Evolutionary conservation across 2,113 vertebrate genomes (phyloP), one percentile per base, ranked within the genome.

Genomic region (Corydoras sp.): DNA sequence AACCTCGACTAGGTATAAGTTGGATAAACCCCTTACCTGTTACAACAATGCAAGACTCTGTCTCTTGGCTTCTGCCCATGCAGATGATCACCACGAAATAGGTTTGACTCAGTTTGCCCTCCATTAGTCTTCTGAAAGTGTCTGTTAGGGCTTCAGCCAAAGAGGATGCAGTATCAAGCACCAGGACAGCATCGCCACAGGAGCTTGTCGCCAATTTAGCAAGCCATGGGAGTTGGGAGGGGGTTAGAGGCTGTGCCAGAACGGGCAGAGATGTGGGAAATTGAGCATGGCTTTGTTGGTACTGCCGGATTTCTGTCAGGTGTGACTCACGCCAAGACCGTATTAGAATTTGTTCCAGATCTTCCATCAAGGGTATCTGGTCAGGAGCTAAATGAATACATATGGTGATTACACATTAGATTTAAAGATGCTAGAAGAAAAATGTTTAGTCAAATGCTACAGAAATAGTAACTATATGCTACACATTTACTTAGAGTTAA

Each of bases 331-430:
- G 88, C 97, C 97, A 99, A 0, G 94, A 98, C 64, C 94, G 92
- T 92, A 95, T 95, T 81, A 99, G 94, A 80, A 98, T 97, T 80
- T 96, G 96, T 81, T 98, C 97, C 87, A 99, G 81, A 79, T 99
- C 97, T 76, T 98, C 94, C 78, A 98, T 94, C 78, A 96, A 82
- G 5, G 96, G 97, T 15, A 95, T 92, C 85, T 98, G 95, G 83
- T 98, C 94, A 0, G 95, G 89, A 9, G 92, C 95, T 99, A 49
- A 62, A 70, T 63, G 3, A 32, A 75, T 1, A 15, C 69, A 73
- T 76, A 71, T 2, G 30, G 51, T 68, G 32, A 64, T 58, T 59
- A 67, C 13, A 65, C 14, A 73, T 15, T 14, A 54, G 35, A 43
- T 5, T 43, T 8, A 43, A 53, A 8, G 9, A 53, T 12, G 11